These are phyloP conservation scores for Botrylloides violaceus DNA, from an alignment of 23 tunicate genomes.

Conservation along the genomic window DNA sequence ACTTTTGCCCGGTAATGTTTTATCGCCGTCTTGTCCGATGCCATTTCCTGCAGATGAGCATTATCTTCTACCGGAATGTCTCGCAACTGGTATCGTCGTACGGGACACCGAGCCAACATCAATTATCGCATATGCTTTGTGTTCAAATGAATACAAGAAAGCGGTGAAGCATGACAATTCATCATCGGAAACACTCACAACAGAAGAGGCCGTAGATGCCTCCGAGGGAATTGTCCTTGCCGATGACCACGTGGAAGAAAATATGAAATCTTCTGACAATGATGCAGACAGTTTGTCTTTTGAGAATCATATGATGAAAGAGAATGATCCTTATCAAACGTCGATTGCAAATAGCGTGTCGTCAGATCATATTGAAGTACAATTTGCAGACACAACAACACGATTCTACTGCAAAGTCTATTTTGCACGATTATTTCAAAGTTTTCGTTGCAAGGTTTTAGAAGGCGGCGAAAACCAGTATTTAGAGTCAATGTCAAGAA, in stretches of 20 bases:
- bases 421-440: conserved; percentile 36
- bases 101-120: conserved; percentile 85
- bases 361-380: conserved; percentile 50
- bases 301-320: not conserved
- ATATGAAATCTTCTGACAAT: no score
- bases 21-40: conserved; percentile 10
- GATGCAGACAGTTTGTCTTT: not conserved
- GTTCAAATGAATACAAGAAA: conserved; percentile 23
- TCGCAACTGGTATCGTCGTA: conserved; percentile 34
- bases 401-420: conserved; percentile 94
- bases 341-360: not conserved
- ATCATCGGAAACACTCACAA: not conserved
- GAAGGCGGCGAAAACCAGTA: conserved; percentile 41
- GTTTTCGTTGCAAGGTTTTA: conserved; percentile 30
- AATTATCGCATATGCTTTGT: conserved; percentile 68
- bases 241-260: no score
- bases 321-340: conserved; percentile 15
- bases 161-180: not conserved
- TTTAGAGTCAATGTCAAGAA: conserved; percentile 54
- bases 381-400: conserved; percentile 49
- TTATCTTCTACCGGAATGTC: conserved; percentile 46
- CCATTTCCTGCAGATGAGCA: conserved; percentile 82
- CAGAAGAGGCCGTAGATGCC: not conserved
- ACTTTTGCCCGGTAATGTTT: conserved; percentile 12
- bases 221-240: no score